Percentiles rank a stretch among this genome's conserved stretches.
Conservation (phyloP, 1,140 invertebrate genomes). For the Marisa cornuarietis region DNA sequence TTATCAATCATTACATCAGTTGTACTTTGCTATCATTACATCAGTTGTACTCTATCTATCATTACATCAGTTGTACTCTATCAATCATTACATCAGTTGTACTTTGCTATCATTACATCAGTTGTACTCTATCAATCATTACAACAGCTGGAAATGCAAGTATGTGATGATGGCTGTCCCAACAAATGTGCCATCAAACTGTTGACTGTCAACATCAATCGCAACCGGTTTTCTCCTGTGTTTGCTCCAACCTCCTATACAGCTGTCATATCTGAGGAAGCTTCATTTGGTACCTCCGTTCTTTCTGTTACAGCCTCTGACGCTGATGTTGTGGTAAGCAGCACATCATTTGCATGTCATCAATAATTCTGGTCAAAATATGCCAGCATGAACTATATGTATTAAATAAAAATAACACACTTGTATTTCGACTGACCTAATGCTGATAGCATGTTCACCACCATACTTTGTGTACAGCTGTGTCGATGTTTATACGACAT, state of each 20-base stretch:
- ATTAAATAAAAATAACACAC: too few species aligned
- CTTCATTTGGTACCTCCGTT: conserved; percentile 22
- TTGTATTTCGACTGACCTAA: too few species aligned
- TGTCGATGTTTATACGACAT: too few species aligned
- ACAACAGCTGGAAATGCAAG: conserved; percentile 42
- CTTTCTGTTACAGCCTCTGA: conserved; percentile 38
- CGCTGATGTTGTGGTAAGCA: conserved; percentile 29
- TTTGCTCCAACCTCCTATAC: conserved; percentile 67
- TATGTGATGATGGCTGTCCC: conserved; percentile 41
- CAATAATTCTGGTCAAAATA: too few species aligned
- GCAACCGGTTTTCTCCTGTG: conserved; percentile 49
- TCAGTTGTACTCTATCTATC: too few species aligned
- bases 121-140: conserved; percentile 4
- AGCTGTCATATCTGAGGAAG: conserved; percentile 15
- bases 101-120: background rate
- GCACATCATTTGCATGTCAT: background rate
- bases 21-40: too few species aligned
- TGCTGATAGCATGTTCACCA: too few species aligned
- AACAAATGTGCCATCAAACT: conserved; percentile 32
- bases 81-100: too few species aligned
- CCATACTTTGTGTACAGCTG: too few species aligned
- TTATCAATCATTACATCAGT: too few species aligned
- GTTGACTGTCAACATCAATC: conserved; percentile 45
- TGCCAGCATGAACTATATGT: too few species aligned
- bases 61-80: too few species aligned